Base-by-base conservation (phyloP, 2,113 vertebrate species). In the Mormyrus lacerda region DNA sequence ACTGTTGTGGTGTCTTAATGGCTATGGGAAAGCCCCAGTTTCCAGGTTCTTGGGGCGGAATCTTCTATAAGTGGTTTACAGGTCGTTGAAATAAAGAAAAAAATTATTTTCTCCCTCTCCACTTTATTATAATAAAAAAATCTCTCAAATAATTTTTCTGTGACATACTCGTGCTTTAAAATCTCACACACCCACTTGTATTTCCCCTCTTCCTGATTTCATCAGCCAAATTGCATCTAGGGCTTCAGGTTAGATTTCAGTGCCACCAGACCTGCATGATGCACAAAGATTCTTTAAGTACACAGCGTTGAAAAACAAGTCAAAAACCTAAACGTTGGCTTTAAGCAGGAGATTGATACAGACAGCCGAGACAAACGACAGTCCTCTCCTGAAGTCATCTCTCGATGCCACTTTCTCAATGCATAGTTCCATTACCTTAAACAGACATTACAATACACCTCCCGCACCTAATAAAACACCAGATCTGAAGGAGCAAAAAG, bases 371-470 rank as follows among this genome's bases (percentile, higher is more conserved):
- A 48, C 44, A 47, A 79, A 42, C 5, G 3, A 69, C 31, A 39
- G 35, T 79, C 35, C 73, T 79, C 73, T 55, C 31, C 48, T 31
- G 47, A 83, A 51, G 31, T 4, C 15, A 7, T 31, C 88, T 50
- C 19, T 48, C 19, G 15, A 50, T 44, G 48, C 31, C 31, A 42
- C 65, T 73, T 31, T 42, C 73, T 53, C n/a, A 50, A 73, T 88
- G 88, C 88, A 89, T 89, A 89, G 88, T 53, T 89, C 88, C 73
- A 51, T 82, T 55, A 21, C 15, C 15, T 50, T 53, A 42, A 44
- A 89, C 31, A 42, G n/a, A 89, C 31, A 55, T 83, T 53, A 82
- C 65, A 15, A 51, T 48, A 15, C 1, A n/a, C 48, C 42, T 10
- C 27, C 48, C 31, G 50, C 65, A 51, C 69, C 47, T 27, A 6